These are phyloP conservation scores for Salmo trutta DNA, from an alignment of 2,797 vertebrate genomes.

Conservation along the genomic window DNA sequence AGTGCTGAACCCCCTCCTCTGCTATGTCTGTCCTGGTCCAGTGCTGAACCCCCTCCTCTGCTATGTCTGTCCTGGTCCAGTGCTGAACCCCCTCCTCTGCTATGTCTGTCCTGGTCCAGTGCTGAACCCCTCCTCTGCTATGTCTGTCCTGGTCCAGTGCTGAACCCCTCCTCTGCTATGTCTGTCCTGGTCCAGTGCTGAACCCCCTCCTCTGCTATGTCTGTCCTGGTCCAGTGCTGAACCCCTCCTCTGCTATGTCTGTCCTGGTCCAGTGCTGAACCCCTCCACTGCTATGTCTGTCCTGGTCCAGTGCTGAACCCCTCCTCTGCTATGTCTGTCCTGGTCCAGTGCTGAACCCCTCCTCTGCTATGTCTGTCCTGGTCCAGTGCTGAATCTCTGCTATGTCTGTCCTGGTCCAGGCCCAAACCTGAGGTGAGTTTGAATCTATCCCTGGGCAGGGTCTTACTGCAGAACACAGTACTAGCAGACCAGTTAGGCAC, in stretches of 20 bases:
- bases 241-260: background rate
- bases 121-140: constrained; percentile 8
- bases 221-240: constrained; percentile 19
- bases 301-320: too few species aligned
- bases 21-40: too few species aligned
- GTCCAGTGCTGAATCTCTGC: background rate
- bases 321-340: background rate
- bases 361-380: background rate
- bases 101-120: constrained; percentile 6
- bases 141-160: too few species aligned
- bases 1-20: too few species aligned
- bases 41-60: too few species aligned
- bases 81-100: too few species aligned
- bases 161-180: too few species aligned
- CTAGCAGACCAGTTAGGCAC: background rate
- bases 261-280: constrained; percentile 24
- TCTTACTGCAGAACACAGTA: background rate
- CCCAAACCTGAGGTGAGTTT: background rate
- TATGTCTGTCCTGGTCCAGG: background rate
- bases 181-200: background rate
- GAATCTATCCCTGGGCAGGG: background rate
- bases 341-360: constrained; percentile 18
- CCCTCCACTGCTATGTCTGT: too few species aligned
- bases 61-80: too few species aligned
- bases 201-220: too few species aligned